phyloP scores from a whole-genome alignment of 2,888 invertebrate genomes.

The Sialis fuliginosa region DNA sequence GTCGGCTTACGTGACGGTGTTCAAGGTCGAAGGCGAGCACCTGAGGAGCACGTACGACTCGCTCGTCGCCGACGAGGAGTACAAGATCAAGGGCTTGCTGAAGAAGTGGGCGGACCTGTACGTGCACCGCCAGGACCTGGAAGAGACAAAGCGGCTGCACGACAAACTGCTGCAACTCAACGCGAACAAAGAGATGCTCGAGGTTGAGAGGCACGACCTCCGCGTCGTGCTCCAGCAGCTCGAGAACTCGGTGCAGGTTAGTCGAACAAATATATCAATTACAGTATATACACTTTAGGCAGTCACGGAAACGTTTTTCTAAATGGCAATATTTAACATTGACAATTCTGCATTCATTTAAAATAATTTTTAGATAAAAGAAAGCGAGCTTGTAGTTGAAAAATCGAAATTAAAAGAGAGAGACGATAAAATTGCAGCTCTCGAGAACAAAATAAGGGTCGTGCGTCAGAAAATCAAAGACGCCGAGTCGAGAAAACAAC shows the following conservation, averaged over 20 bases:
- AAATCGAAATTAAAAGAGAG: conserved; percentile 16
- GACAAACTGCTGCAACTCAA: no score
- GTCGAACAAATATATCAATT: conserved; percentile 11
- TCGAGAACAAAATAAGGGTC: conserved; percentile 6
- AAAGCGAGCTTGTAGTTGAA: conserved; percentile 17
- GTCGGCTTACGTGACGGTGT: no score
- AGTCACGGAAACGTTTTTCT: no score
- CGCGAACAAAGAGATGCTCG: conserved; percentile 11
- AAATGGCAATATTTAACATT: not conserved
- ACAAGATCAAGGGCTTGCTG: not conserved
- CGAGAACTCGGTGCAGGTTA: conserved; percentile 15
- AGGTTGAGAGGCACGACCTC: conserved; percentile 16
- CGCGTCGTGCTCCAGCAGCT: conserved; percentile 14
- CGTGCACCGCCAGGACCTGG: no score
- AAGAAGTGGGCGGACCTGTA: not conserved
- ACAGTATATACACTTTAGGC: not conserved
- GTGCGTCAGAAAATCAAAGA: conserved; percentile 6
- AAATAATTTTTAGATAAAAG: conserved; percentile 4
- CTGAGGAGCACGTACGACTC: not conserved
- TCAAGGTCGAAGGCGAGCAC: not conserved
- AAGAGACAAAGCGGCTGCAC: no score
- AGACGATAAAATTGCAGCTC: conserved; percentile 11
- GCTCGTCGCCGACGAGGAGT: not conserved
- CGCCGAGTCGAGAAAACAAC: not conserved
- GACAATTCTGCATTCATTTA: no score